A percentile compares a stretch with the other conserved stretches of the same genome.
Evolutionary conservation across 2,888 invertebrate species (phyloP).

Genomic region (Rhamnusium bicolor): DNA sequence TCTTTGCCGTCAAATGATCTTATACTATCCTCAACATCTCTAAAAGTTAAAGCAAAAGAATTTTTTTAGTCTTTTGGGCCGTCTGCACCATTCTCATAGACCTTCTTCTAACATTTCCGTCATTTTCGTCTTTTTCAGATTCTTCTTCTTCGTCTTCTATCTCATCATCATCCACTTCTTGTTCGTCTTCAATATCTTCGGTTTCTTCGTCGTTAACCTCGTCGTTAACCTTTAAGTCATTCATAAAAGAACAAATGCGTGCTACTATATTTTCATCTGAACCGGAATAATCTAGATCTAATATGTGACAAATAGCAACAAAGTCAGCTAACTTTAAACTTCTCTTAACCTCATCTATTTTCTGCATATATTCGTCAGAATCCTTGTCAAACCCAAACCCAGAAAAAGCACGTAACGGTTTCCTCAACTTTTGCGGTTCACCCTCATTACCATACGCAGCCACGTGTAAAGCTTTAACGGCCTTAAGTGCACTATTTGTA

Average conservation of each 20-base stretch:
- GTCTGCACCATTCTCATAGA: neutral
- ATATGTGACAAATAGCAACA: constrained; percentile 35
- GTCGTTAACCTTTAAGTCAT: constrained; percentile 6
- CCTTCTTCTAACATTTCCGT: neutral
- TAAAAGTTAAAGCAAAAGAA: constrained; percentile 33
- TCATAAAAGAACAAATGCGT: constrained; percentile 18
- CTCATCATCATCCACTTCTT: neutral
- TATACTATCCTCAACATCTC: constrained; percentile 57
- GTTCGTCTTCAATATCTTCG: constrained; percentile 6
- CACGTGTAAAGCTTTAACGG: constrained; percentile 19
- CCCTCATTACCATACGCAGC: constrained; percentile 35
- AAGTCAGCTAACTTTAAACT: constrained; percentile 30
- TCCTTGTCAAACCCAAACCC: constrained; percentile 26
- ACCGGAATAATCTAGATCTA: neutral
- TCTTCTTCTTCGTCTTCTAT: constrained; percentile 8
- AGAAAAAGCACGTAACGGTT: constrained; percentile 19
- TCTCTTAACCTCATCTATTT: constrained; percentile 33
- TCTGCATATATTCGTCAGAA: neutral
- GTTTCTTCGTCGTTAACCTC: constrained; percentile 15
- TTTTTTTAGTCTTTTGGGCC: neutral
- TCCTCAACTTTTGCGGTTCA: constrained; percentile 19
- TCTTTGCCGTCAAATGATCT: constrained; percentile 53
- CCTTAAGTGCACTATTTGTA: constrained; percentile 15
- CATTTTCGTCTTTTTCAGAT: constrained; percentile 8
- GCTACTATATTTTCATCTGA: neutral